Evolutionary conservation across 2,797 vertebrate species (phyloP), one percentile per base, ranked within the genome.

Genomic region (Siniperca undulata): DNA sequence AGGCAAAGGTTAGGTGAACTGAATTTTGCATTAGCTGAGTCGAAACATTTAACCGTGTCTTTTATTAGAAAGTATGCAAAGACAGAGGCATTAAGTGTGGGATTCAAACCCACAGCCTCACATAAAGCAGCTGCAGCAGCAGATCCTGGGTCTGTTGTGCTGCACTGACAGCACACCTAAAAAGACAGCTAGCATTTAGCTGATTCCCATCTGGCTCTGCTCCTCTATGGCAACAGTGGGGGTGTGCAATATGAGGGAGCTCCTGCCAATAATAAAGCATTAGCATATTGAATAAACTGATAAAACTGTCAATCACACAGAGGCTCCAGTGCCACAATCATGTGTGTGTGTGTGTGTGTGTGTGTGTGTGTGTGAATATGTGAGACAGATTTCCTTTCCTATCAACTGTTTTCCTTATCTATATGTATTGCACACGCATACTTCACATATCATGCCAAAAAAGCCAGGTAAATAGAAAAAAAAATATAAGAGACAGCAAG

Each of bases 231-330:
- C 59, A 76, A 46, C 69, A 44, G 64, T 84, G 84, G 78, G 82
- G 75, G 61, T 75, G 80, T 77, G 77, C 83, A 88, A 69, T 58
- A 83, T 83, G 80, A 80, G 4, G 2, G 42, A 76, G 61, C 58
- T 36, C 22, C 77, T 89, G 91, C 87, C 89, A 91, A 82, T 77
- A 89, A 80, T 60, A 73, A 80, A 79, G 62, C 83, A 88, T 90
- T 86, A 86, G 78, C 86, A 87, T 90, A 90, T 75, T 93, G 89
- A 91, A 82, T 80, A 42, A 89, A 85, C 85, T 87, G 88, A 92
- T 92, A 86, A 91, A 91, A 82, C 82, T 91, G 89, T 88, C 91
- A 88, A 60, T 91, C 90, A 81, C 71, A 83, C 13, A 13, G 50
- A 68, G 74, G 70, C 68, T 72, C n/a, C 42, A 2, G 73, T 75